Conservation (phyloP, 2,113 vertebrate genomes). For the Bothrops jararaca region DNA sequence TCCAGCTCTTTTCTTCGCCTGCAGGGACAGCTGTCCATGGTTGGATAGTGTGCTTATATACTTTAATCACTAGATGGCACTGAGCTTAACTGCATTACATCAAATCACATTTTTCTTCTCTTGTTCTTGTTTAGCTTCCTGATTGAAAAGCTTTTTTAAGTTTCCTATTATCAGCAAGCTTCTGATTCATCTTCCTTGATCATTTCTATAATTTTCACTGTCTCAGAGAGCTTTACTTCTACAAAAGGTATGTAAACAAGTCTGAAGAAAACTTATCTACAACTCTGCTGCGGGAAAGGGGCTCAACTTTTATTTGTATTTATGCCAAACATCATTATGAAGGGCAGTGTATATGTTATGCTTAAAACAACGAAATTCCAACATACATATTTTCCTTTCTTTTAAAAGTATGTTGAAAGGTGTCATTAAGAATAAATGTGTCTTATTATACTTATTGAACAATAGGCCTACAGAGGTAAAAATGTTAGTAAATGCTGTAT, state of each 20-base stretch:
- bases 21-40: not conserved
- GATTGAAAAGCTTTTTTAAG: not conserved
- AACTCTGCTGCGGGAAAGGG: not conserved
- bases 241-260: not conserved
- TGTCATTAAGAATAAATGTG: not conserved
- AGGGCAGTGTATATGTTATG: not conserved
- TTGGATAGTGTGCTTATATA: not conserved
- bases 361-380: not conserved
- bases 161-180: not conserved
- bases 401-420: not conserved
- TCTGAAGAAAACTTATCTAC: not conserved
- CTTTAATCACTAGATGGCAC: not conserved
- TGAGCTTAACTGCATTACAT: not conserved
- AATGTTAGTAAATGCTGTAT: not conserved
- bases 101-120: not conserved
- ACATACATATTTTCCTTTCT: not conserved
- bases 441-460: not conserved
- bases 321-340: not conserved
- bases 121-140: not conserved
- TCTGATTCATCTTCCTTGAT: not conserved
- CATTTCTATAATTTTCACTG: not conserved
- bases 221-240: not conserved
- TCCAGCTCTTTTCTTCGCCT: not conserved
- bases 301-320: not conserved
- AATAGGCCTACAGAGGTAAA: not conserved